Evolutionary conservation across 2,113 vertebrate species (phyloP), one percentile per base, ranked within the genome.

Genomic region (Barbus barbus): DNA sequence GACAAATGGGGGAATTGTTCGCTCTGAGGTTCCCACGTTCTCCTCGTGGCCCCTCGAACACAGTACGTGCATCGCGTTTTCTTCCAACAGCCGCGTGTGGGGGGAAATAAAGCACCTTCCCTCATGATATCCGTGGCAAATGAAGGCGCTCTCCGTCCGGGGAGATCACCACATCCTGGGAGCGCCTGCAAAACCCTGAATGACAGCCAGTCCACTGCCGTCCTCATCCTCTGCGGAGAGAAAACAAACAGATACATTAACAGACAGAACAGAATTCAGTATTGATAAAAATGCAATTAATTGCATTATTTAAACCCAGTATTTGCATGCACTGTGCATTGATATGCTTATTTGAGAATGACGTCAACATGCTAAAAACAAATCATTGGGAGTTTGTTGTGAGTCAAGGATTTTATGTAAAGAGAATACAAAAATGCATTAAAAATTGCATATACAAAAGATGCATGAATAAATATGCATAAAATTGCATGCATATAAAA

Each of bases 21-120:
- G 72, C 81, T 85, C 90, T 11, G 51, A 91, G 91, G 90, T 86
- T 75, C 87, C 87, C 86, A 63, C 78, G 84, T 87, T 85, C 83
- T 75, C 81, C 72, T 86, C 80, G 85, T 90, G 92, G 92, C 90
- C 93, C 89, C 91, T 90, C 90, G 89, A 88, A 89, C 85, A 83
- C 84, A 89, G 89, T 73, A 85, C 44, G 78, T 69, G 18, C 78
- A 87, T 88, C 86, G 87, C 28, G 85, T n/a, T 91, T 92, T 92
- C 86, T 92, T 88, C 89, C 90, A 87, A 87, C 80, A 83, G 81
- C 83, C 87, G 84, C 2, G 60, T 38, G 61, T 44, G 38, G 71
- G 87, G 92, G 84, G 83, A 14, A 41, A 33, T 58, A 4, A 85
- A 87, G 82, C 84, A 18, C 31, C 87, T 89, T 90, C 78, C 81